Percentiles rank a stretch among this genome's conserved stretches.
Evolutionary conservation across 2,888 invertebrate species (phyloP).

Genomic region (Colostygia pectinataria): DNA sequence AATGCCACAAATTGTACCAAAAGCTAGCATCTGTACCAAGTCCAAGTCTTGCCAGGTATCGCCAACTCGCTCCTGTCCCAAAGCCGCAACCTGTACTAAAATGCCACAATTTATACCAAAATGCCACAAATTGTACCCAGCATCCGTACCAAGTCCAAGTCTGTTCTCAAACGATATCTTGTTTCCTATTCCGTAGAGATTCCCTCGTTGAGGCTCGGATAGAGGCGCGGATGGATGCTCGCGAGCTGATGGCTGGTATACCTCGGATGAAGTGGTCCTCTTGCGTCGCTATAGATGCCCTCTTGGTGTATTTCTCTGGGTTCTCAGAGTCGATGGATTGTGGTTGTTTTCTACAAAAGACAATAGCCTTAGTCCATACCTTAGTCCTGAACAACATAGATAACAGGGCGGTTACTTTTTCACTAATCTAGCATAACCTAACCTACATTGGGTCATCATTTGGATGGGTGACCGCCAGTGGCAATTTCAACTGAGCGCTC

Average conservation of each 20-base stretch:
- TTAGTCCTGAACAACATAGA: too few species aligned
- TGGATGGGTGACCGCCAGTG: too few species aligned
- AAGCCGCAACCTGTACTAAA: not conserved
- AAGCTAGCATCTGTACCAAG: constrained; percentile 4
- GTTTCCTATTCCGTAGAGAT: constrained; percentile 26
- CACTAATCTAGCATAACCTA: too few species aligned
- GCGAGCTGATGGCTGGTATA: constrained; percentile 60
- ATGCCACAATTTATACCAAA: not conserved
- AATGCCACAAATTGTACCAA: constrained; percentile 8
- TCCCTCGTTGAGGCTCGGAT: constrained; percentile 52
- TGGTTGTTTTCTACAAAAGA: constrained; percentile 46
- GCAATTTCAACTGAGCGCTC: too few species aligned
- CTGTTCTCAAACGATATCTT: constrained; percentile 25
- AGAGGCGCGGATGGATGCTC: constrained; percentile 70
- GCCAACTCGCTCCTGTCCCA: too few species aligned
- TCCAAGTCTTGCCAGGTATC: not conserved
- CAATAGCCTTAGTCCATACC: too few species aligned
- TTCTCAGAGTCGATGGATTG: constrained; percentile 46
- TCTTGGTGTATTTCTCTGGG: constrained; percentile 57
- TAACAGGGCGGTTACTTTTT: too few species aligned
- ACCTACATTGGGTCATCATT: too few species aligned
- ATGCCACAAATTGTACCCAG: constrained; percentile 4
- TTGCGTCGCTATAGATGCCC: constrained; percentile 43
- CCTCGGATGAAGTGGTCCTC: constrained; percentile 61
- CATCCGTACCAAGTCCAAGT: constrained; percentile 1